Conservation (phyloP, 2,888 invertebrate genomes). For the Eupithecia subfuscata region DNA sequence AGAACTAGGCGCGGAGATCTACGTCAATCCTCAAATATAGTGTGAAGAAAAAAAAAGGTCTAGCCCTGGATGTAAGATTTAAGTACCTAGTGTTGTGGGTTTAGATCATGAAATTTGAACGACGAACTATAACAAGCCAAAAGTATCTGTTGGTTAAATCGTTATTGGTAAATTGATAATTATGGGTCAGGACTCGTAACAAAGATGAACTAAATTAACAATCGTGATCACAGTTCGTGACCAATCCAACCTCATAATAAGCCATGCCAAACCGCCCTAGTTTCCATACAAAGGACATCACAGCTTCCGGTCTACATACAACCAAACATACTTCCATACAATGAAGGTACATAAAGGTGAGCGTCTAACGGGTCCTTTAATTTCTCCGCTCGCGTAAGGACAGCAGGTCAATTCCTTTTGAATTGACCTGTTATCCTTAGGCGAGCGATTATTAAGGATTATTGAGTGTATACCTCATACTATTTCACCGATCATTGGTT, state of each 20-base stretch:
- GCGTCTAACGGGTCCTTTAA: slow-evolving; percentile 43
- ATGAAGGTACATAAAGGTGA: not conserved
- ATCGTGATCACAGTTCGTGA: slow-evolving; percentile 20
- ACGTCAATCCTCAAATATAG: not conserved
- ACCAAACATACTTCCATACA: not conserved
- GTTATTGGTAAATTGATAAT: not conserved
- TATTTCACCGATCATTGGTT: no score
- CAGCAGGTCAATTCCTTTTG: not conserved
- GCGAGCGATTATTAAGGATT: no score
- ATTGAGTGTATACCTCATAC: not conserved
- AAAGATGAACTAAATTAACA: slow-evolving; percentile 1
- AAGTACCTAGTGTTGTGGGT: not conserved
- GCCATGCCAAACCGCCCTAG: slow-evolving; percentile 20
- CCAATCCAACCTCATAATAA: slow-evolving; percentile 21
- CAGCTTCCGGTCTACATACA: slow-evolving; percentile 32
- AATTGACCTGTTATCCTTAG: no score
- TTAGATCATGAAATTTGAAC: not conserved
- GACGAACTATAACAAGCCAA: not conserved
- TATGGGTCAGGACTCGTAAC: not conserved
- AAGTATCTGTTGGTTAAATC: not conserved
- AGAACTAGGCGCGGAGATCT: not conserved
- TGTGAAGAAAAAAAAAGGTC: not conserved
- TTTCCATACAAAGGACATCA: slow-evolving; percentile 36
- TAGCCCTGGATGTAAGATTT: not conserved
- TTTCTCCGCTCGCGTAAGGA: slow-evolving; percentile 19